Base-by-base conservation (phyloP, 2,888 invertebrate genomes). In the Diogma glabrata region DNA sequence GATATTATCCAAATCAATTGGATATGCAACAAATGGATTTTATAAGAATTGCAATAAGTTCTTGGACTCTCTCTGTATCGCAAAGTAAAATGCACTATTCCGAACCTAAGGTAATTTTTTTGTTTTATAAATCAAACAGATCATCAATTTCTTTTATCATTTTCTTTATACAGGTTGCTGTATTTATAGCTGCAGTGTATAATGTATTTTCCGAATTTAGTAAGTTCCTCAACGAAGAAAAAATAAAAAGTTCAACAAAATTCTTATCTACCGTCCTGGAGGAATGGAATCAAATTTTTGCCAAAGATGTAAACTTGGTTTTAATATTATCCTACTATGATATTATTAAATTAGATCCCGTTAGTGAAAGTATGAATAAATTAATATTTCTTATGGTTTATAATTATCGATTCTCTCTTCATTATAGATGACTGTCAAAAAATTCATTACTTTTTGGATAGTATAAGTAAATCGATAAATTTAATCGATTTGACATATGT, bases 201-300 rank as follows among this genome's bases (percentile, higher is more conserved):
- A 66, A 74, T 28, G 67, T 84, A 54, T 77, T 73, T 61, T 61
- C 65, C 30, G 64, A 69, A 48, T 64, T 78, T 47, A 69, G 68
- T 22, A 59, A 55, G 55, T 74, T 76, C 60, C 71, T 79, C 56
- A 56, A 40, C 3, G 52, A 52, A 2, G 67, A 67, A 53, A 67
- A 64, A 51, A 57, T 59, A 26, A 67, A 63, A 51, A 69, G 67
- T 54, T 69, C 70, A 3, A 66, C 68, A 1, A 57, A 62, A 54
- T 54, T 68, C 33, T 56, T 64, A 3, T 59, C 57, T 38, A 64
- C 58, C 55, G 51, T 68, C 55, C 59, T 61, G 22, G 72, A 75
- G 50, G 90, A 91, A 70, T 91, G 90, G 90, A 67, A 71, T 48
- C 82, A 86, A 65, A 75, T 91, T 51, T 87, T 90, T 70, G 75